Conservation (phyloP, 2,797 vertebrate species). For the Hemitrygon akajei region DNA sequence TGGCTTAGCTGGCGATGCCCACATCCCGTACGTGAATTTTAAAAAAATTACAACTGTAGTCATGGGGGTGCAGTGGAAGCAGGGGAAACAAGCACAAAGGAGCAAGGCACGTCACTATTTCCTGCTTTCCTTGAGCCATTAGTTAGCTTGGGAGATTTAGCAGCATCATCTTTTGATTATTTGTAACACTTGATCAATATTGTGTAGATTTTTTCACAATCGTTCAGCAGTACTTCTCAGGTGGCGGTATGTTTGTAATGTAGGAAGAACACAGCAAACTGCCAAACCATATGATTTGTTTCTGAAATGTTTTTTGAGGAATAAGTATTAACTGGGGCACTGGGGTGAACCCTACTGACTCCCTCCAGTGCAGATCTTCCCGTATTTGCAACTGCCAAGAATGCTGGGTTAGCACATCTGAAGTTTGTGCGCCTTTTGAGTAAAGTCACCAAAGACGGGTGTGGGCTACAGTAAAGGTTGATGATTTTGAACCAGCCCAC, state of each 20-base stretch:
- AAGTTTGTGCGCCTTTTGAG: not conserved
- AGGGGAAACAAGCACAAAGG: not conserved
- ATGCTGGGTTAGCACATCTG: not conserved
- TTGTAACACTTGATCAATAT: not conserved
- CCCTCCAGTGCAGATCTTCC: not conserved
- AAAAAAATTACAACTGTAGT: not conserved
- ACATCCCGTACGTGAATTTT: no score
- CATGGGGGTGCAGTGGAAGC: no score
- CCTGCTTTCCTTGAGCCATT: not conserved
- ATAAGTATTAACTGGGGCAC: not conserved
- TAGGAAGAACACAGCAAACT: not conserved
- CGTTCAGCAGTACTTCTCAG: not conserved
- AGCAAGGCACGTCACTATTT: not conserved
- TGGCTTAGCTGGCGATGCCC: no score
- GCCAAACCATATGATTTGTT: not conserved
- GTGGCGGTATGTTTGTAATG: not conserved
- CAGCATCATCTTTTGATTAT: no score
- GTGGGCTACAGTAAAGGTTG: not conserved
- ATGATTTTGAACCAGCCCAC: no score
- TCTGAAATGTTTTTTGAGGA: not conserved
- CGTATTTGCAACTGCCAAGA: not conserved
- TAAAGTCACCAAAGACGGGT: not conserved
- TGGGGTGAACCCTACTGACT: not conserved
- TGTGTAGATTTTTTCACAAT: not conserved
- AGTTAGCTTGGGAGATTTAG: not conserved